Evolutionary conservation across 2,888 invertebrate species (phyloP).

Genomic region (Pristionchus fissidentatus): DNA sequence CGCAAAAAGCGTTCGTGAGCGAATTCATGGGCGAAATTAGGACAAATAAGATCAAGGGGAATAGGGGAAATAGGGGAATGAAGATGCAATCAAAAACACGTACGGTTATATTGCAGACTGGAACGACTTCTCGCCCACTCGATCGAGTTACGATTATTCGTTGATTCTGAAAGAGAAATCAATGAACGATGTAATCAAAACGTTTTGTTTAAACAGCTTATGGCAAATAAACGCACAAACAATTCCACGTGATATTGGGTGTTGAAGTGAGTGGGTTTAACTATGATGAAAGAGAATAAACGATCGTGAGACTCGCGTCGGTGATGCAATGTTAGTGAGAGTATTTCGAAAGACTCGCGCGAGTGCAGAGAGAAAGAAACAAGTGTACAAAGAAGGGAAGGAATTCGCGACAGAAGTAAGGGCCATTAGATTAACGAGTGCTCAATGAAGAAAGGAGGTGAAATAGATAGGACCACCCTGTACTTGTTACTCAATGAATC

Average conservation of each 20-base stretch:
- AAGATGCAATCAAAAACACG: not conserved
- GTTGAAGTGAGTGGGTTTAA: not conserved
- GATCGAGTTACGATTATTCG: not conserved
- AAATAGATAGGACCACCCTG: not conserved
- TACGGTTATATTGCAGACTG: not conserved
- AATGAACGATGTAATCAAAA: slow-evolving; percentile 6
- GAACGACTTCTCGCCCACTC: slow-evolving; percentile 27
- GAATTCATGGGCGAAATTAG: not conserved
- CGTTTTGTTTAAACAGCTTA: too few relatives aligned
- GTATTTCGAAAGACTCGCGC: slow-evolving; percentile 26
- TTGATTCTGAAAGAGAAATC: not conserved
- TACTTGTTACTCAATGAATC: too few relatives aligned
- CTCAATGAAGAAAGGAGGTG: slow-evolving; percentile 1
- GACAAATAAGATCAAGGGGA: not conserved
- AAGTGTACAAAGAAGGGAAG: slow-evolving; percentile 6
- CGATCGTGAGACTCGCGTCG: not conserved
- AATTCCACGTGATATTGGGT: not conserved
- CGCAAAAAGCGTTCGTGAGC: slow-evolving; percentile 3
- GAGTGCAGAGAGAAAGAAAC: slow-evolving; percentile 29
- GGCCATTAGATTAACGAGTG: slow-evolving; percentile 31
- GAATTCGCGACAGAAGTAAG: not conserved
- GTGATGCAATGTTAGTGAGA: slow-evolving; percentile 29
- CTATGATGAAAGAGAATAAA: slow-evolving; percentile 4
- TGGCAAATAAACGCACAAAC: not conserved
- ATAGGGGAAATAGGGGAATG: not conserved